Conservation (phyloP, 2,797 vertebrate species). For the Numenius phaeopus region DNA sequence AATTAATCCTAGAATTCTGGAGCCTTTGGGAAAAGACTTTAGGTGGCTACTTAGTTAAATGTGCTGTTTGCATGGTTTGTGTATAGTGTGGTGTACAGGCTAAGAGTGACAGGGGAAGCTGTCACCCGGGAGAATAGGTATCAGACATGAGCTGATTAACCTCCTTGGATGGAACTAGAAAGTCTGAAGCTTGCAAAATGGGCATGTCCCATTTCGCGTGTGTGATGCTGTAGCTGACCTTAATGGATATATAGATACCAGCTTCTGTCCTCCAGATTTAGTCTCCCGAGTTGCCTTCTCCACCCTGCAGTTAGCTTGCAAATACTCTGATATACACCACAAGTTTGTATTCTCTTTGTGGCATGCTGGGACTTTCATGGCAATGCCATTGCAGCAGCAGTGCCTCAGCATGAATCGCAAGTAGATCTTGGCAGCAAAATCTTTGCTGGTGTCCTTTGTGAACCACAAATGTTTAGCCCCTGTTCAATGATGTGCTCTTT, state of each 20-base stretch:
- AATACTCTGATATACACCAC: background rate
- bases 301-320: background rate
- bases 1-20: conserved; percentile 46
- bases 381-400: background rate
- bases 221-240: background rate
- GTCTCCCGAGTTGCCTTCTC: background rate
- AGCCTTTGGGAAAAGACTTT: conserved; percentile 25
- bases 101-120: background rate
- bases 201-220: background rate
- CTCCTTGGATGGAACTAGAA: background rate
- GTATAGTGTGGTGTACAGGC: background rate
- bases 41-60: background rate
- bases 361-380: background rate
- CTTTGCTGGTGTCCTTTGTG: background rate
- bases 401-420: background rate
- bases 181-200: background rate
- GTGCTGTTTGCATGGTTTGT: background rate
- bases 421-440: background rate
- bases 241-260: background rate
- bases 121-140: background rate
- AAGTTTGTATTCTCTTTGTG: background rate
- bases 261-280: background rate
- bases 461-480: background rate
- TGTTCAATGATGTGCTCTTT: background rate
- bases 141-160: background rate